Percentiles rank a stretch among this genome's conserved stretches.
phyloP scores from a whole-genome alignment of 2,797 vertebrate genomes.

The Anniella stebbinsi region DNA sequence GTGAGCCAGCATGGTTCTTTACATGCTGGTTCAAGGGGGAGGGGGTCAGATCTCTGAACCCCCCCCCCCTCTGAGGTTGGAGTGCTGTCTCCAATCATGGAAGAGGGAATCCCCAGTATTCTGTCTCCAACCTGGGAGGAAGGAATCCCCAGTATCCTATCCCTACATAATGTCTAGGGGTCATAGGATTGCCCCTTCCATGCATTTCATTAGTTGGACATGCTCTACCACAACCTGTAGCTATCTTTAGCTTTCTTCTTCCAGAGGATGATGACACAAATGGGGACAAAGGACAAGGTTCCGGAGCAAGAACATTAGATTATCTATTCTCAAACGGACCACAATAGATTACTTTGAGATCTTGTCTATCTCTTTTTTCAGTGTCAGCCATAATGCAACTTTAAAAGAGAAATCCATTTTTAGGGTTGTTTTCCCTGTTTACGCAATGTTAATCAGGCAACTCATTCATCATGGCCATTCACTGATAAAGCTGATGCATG shows the following conservation, averaged over 20 bases:
- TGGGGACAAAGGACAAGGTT: not conserved
- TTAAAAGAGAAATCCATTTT: conserved; percentile 7
- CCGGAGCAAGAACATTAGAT: not conserved
- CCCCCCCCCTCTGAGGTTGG: too few species aligned
- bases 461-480: not conserved
- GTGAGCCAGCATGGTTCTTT: too few species aligned
- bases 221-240: not conserved
- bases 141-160: too few species aligned
- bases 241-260: conserved; percentile 2
- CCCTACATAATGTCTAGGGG: too few species aligned
- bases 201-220: not conserved
- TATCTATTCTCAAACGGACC: not conserved
- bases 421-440: not conserved
- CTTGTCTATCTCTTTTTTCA: not conserved
- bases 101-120: too few species aligned
- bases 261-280: not conserved
- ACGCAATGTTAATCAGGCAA: not conserved
- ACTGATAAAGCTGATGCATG: not conserved
- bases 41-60: too few species aligned
- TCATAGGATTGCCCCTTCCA: not conserved
- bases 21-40: too few species aligned
- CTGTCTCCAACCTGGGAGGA: too few species aligned
- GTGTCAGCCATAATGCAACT: not conserved
- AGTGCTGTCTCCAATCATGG: too few species aligned
- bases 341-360: not conserved